A percentile compares a stretch with the other conserved stretches of the same genome.
phyloP scores from a whole-genome alignment of 2,888 invertebrate species.

The Apotomis capreana region DNA sequence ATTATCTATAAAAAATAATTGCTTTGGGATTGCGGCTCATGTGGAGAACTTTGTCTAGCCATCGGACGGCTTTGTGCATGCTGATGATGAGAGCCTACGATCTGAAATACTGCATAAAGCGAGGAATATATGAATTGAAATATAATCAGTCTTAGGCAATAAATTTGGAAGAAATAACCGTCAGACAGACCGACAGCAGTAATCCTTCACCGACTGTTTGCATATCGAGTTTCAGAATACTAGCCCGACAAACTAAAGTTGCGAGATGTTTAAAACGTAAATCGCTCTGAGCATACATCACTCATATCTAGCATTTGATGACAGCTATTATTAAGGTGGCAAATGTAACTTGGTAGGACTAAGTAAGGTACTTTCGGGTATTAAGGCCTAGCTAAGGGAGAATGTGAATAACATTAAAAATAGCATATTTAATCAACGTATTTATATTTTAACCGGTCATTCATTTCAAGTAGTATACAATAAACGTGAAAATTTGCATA shows the following conservation, averaged over 20 bases:
- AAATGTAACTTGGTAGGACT: slow-evolving; percentile 4
- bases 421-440: too few relatives aligned
- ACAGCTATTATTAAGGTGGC: neutral
- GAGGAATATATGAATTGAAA: neutral
- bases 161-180: neutral
- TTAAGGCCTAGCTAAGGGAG: too few relatives aligned
- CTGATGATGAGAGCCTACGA: neutral
- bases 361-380: too few relatives aligned
- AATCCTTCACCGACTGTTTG: slow-evolving; percentile 18
- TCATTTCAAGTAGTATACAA: too few relatives aligned
- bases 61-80: neutral
- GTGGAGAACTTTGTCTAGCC: too few relatives aligned
- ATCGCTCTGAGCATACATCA: neutral
- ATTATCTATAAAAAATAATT: too few relatives aligned
- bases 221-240: slow-evolving; percentile 14
- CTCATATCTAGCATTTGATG: neutral
- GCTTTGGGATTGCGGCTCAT: too few relatives aligned
- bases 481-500: too few relatives aligned
- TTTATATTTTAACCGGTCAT: too few relatives aligned
- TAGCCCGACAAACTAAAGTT: neutral
- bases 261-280: neutral
- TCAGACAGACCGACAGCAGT: neutral
- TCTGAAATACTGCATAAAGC: neutral
- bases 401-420: too few relatives aligned
- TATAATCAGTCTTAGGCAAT: neutral